Evolutionary conservation across 64 coral and sea anemone species (phyloP), one percentile per base, ranked within the genome.

Genomic region (Pachyseris speciosa): DNA sequence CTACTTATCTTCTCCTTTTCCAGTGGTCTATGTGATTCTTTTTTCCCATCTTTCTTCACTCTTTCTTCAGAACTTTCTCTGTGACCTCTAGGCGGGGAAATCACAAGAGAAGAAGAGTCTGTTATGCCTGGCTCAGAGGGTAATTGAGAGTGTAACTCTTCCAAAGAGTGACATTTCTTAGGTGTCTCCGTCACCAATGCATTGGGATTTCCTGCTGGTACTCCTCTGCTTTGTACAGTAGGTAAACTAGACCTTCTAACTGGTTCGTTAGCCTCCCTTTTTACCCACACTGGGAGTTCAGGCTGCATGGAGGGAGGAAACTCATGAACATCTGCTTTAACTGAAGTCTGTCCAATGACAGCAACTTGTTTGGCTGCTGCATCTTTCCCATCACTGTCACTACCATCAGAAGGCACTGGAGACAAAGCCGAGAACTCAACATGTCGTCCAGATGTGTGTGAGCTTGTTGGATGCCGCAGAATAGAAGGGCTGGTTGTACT

Each of bases 401-500:
- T 96, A 29, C 91, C 93, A 51, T 96, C 95, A 10, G 95, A 96
- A 4, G 95, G 95, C 0, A 96, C 95, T 4, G 95, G 95, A 7
- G 95, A 96, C 20, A 96, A 64, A 7, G 95, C 95, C 22, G 95
- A 90, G 25, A 96, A 96, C 80, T 96, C 95, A 66, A 96, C 91
- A 93, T 96, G 95, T 12, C 95, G 90, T 65, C 95, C 91, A 39
- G 95, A 93, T 6, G 86, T 52, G 68, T 93, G 80, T 6, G 78
- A 26, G 13, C 90, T 86, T 59, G 86, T 69, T 19, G 90, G 59
- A 36, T 96, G 95, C 2, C 95, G 84, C 22, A 96, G 61, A 42
- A 96, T 93, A 20, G 91, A 96, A 4, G 95, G 90, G 86, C 95
- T 93, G 36, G 90, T 88, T 25, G 83, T 70, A 51, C 42, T 84